Base-by-base conservation (phyloP, 2,113 vertebrate genomes). In the Hippocampus abdominalis region DNA sequence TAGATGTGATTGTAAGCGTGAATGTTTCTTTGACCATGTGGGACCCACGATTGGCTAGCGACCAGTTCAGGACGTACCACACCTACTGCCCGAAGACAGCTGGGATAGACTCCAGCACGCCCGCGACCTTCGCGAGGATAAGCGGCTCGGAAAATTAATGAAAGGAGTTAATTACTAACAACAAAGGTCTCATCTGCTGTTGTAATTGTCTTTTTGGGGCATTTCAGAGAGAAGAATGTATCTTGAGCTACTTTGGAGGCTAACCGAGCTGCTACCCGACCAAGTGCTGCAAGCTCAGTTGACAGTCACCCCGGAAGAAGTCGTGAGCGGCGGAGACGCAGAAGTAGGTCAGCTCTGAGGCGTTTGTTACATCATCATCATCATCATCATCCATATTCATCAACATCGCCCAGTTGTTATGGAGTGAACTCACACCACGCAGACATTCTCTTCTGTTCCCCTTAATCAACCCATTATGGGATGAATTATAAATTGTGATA, bases 291-390 rank as follows among this genome's bases (percentile, higher is more conserved):
- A 11, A 1, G n/a, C 23, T 27, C 27, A 27, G 23, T 25, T 25
- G 56, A 25, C 56, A 15, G 4, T 57, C 83, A 86, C 85, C 88
- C 89, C 78, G 74, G 82, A 85, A 88, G 86, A 86, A 87, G 85
- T 87, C 85, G 84, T 77, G 76, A 85, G 82, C 81, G 77, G 79
- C 81, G 87, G 77, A 88, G 83, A 85, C 72, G 20, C 76, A 87
- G 75, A 91, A 88, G 79, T 91, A 91, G 88, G 89, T 89, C 86
- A 87, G 83, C 87, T 88, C 79, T 80, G 79, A 80, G 85, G 84
- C 85, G 67, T 87, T 87, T 82, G 85, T 90, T 91, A 88, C 84
- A 84, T 87, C 87, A 86, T 27, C 49, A 51, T 16, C 49, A 51
- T 62, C 61, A 23, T 63, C 66, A 29, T 54, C 65, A 67, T 88